These are phyloP conservation scores for Gnathonemus echidnorhynchus DNA, from an alignment of 2,113 vertebrate genomes.

Conservation along the genomic window DNA sequence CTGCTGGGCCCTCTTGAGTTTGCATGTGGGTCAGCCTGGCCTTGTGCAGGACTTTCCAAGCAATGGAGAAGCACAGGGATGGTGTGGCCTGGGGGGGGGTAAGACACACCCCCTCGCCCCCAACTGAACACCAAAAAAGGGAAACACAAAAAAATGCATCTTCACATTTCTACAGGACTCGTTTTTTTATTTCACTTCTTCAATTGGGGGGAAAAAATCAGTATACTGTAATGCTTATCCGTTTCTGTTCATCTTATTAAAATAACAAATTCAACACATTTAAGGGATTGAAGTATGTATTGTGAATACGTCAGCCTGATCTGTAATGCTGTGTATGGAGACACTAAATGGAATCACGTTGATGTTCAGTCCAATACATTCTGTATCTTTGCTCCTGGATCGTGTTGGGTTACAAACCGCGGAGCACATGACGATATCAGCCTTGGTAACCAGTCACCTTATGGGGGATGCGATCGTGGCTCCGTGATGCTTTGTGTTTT, in stretches of 20 bases:
- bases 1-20: not conserved
- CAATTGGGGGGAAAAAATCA: not conserved
- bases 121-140: not conserved
- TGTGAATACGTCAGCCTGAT: not conserved
- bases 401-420: not conserved
- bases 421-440: not conserved
- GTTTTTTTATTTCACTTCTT: not conserved
- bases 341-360: not conserved
- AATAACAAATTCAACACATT: not conserved
- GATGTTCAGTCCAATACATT: not conserved
- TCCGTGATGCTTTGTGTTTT: not conserved
- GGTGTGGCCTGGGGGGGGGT: not conserved
- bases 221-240: not conserved
- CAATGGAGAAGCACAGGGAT: not conserved
- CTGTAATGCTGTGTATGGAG: not conserved
- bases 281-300: not conserved
- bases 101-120: not conserved
- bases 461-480: not conserved
- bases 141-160: not conserved
- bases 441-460: not conserved
- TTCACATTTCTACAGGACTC: not conserved
- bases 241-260: not conserved
- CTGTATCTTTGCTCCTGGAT: not conserved
- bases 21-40: constrained; percentile 1
- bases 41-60: not conserved